Evolutionary conservation across 2,888 invertebrate species (phyloP).

Genomic region (Diadegma fenestrale): DNA sequence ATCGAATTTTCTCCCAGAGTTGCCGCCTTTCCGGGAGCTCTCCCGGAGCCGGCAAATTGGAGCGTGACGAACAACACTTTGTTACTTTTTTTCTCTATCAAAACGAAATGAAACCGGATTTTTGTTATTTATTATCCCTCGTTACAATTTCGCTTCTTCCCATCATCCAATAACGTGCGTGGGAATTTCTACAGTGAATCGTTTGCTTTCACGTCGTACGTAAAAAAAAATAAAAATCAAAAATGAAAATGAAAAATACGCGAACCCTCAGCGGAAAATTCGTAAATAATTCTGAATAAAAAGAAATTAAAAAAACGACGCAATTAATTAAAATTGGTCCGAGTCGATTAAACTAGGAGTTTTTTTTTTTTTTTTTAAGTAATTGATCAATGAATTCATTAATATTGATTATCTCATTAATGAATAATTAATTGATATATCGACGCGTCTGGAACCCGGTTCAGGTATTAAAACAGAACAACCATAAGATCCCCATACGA

Average conservation of each 20-base stretch:
- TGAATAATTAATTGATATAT: no score
- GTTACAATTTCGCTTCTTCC: not conserved
- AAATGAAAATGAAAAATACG: not conserved
- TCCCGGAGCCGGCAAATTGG: slow-evolving; percentile 35
- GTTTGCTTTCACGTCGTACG: not conserved
- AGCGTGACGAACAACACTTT: slow-evolving; percentile 50
- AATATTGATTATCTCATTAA: no score
- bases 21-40: slow-evolving; percentile 1
- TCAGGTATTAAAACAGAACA: no score
- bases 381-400: no score
- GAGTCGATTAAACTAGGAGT: no score
- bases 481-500: not conserved
- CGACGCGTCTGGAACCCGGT: no score
- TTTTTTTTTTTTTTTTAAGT: no score
- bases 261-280: no score
- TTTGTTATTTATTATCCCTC: slow-evolving; percentile 4
- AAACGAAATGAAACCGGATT: not conserved
- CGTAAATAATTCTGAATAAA: no score
- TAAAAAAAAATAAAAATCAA: not conserved
- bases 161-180: not conserved
- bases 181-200: not conserved
- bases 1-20: slow-evolving; percentile 37
- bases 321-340: no score
- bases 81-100: slow-evolving; percentile 18
- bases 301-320: no score